Conservation (phyloP, 2,113 vertebrate genomes). For the Thalassarche chlororhynchos region DNA sequence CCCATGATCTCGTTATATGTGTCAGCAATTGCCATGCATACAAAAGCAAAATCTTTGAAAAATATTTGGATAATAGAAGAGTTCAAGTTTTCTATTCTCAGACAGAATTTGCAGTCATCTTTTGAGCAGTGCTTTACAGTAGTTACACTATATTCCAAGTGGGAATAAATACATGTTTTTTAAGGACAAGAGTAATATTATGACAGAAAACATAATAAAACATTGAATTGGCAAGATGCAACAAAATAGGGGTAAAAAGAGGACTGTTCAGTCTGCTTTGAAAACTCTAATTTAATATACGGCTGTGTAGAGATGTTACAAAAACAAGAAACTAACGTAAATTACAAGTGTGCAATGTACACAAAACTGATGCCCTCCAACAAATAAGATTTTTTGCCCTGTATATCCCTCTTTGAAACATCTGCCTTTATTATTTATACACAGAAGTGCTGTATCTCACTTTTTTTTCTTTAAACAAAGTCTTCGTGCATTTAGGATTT, state of each 20-base stretch:
- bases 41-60: slow-evolving; percentile 48
- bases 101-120: slow-evolving; percentile 41
- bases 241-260: slow-evolving; percentile 68
- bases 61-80: slow-evolving; percentile 70
- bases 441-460: neutral
- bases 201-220: slow-evolving; percentile 78
- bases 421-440: neutral
- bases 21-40: slow-evolving; percentile 40
- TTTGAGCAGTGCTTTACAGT: slow-evolving; percentile 69
- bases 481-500: neutral
- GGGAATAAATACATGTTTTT: slow-evolving; percentile 74
- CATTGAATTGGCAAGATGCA: slow-evolving; percentile 65
- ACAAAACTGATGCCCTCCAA: neutral
- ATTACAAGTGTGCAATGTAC: slow-evolving; percentile 1
- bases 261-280: slow-evolving; percentile 64
- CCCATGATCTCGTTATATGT: slow-evolving; percentile 61
- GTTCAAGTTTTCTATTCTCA: slow-evolving; percentile 71
- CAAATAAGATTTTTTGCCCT: slow-evolving; percentile 4
- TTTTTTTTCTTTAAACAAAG: neutral
- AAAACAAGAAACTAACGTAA: slow-evolving; percentile 35
- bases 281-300: slow-evolving; percentile 62
- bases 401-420: neutral
- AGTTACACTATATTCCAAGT: slow-evolving; percentile 63
- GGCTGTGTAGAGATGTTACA: neutral
- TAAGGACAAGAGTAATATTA: slow-evolving; percentile 74